A percentile compares a stretch with the other conserved stretches of the same genome.
Conservation (phyloP, 92 coral and sea anemone genomes). For the Parazoanthus darwini region DNA sequence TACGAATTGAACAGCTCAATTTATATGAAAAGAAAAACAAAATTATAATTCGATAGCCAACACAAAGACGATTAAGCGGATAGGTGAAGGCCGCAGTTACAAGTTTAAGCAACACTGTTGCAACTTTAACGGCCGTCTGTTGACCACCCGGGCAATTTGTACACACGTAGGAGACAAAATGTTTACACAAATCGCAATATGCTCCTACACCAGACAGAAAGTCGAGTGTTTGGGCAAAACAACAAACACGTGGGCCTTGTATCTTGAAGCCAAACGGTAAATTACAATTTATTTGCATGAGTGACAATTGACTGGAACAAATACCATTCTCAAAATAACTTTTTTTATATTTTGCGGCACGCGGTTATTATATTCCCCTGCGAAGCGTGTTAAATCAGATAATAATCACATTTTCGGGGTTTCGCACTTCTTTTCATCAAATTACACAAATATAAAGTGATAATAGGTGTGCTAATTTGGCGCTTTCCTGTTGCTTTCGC, state of each 20-base stretch:
- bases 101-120: constrained; percentile 17
- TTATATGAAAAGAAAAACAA: constrained; percentile 35
- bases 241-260: constrained; percentile 42
- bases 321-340: constrained; percentile 36
- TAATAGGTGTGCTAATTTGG: constrained; percentile 31
- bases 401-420: neutral
- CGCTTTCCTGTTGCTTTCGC: constrained; percentile 33
- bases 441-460: neutral
- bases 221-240: constrained; percentile 4
- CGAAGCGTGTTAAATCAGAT: constrained; percentile 4
- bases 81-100: constrained; percentile 31
- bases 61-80: constrained; percentile 40
- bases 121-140: constrained; percentile 34
- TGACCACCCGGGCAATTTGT: neutral
- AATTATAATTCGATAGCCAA: constrained; percentile 16
- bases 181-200: constrained; percentile 11
- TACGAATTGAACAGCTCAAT: constrained; percentile 37
- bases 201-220: neutral
- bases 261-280: constrained; percentile 38
- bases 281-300: constrained; percentile 42
- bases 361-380: constrained; percentile 18
- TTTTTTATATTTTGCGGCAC: constrained; percentile 31
- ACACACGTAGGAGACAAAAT: neutral
- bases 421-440: constrained; percentile 27
- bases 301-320: constrained; percentile 23